Evolutionary conservation across 92 coral and sea anemone species (phyloP).

Genomic region (Micromussa lordhowensis): DNA sequence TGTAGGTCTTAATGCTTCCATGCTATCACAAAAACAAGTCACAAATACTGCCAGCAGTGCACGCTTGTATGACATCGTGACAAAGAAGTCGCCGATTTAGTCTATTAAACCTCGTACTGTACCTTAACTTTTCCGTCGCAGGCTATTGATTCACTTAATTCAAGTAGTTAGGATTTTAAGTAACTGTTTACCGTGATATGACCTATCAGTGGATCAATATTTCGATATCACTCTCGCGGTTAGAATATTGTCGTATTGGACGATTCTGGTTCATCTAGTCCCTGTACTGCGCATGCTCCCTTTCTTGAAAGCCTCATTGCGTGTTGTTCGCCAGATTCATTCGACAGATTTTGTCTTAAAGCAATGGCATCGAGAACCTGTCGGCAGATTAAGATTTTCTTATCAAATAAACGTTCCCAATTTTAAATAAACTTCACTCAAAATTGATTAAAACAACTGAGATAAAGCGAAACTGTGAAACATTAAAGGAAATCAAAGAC

Average conservation of each 20-base stretch:
- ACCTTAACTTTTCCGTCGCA: not conserved
- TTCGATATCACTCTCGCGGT: not conserved
- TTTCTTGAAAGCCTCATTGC: not conserved
- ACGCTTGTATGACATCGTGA: slow-evolving; percentile 1
- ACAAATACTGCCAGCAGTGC: not conserved
- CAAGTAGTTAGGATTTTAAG: not conserved
- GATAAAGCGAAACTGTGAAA: not conserved
- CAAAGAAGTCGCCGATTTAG: not conserved
- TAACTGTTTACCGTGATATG: not conserved
- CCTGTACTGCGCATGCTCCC: not conserved
- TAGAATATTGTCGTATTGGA: not conserved
- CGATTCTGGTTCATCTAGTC: not conserved
- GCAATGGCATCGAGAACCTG: not conserved
- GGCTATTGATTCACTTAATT: not conserved
- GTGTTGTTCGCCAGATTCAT: not conserved
- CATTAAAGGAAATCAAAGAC: not conserved
- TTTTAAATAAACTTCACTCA: not conserved
- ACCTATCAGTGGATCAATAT: not conserved
- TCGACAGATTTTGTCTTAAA: not conserved
- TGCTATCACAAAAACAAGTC: slow-evolving; percentile 4
- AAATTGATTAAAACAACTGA: not conserved
- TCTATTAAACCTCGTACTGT: not conserved
- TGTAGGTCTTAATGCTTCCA: not conserved
- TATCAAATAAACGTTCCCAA: not conserved
- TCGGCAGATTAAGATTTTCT: not conserved